Base-by-base conservation (phyloP, 2,113 vertebrate species). In the Callorhinus ursinus region DNA sequence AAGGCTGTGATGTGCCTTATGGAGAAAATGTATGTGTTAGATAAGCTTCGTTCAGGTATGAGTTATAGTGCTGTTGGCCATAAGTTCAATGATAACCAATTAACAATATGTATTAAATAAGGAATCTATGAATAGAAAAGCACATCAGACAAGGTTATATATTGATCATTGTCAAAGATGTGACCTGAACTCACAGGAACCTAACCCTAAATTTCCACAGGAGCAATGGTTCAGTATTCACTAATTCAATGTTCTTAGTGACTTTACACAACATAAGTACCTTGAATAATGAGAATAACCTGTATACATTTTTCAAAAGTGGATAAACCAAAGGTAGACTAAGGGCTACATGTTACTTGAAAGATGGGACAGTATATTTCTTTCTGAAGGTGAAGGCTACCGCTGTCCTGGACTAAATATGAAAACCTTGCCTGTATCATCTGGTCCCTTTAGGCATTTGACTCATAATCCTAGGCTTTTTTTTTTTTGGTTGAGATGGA, bases 281-380 rank as follows among this genome's bases (percentile, higher is more conserved):
- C 36, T 31, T 16, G 31, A 57, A 59, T 83, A 88, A 89, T 76
- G 39, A 74, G 7, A 86, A 81, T 33, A 16, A 51, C 33, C 8
- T 65, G 10, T 15, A 46, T 55, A 21, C 18, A 46, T 88, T 90
- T 97, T 63, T 81, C 16, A 69, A 90, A 95, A 67, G 16, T 72
- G 22, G 36, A 80, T 61, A 81, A 93, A 42, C 7, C 15, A 81
- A 95, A 90, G 46, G 74, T 0, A 89, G 36, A 65, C 72, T 18
- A 8, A 85, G 14, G 31, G 36, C 4, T 5, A 42, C 9, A 77
- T 83, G 31, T 80, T 81, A 63, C 33, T 79, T 74, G 49, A 72
- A 95, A 97, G 90, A 57, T 86, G 28, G n/a, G 26, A 77, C 49
- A 82, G 18, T 59, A 2, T 49, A 53, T 87, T 90, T 93, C 65